Conservation (phyloP, 2,113 vertebrate species). For the Abramis brama region DNA sequence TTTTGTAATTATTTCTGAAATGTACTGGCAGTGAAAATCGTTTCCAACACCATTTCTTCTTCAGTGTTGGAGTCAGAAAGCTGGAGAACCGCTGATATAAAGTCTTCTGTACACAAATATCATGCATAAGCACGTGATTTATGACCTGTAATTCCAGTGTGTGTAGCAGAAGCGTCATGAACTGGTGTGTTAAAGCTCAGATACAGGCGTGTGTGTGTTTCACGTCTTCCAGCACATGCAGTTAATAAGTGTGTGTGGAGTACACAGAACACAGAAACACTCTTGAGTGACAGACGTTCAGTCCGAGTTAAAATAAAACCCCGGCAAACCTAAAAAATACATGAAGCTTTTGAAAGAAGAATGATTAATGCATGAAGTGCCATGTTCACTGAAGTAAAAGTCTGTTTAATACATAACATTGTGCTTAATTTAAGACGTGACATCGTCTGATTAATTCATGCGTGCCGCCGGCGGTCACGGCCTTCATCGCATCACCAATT, state of each 20-base stretch:
- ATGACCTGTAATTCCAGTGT: too few species aligned
- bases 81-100: too few species aligned
- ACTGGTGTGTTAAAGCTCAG: too few species aligned
- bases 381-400: slow-evolving; percentile 37
- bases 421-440: slow-evolving; percentile 32
- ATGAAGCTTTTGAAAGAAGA: slow-evolving; percentile 39
- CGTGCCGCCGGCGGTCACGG: background rate
- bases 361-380: slow-evolving; percentile 52
- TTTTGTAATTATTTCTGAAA: too few species aligned
- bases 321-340: slow-evolving; percentile 45
- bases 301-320: slow-evolving; percentile 24
- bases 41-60: too few species aligned
- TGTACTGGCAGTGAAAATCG: too few species aligned
- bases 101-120: too few species aligned
- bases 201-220: too few species aligned
- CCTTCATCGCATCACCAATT: slow-evolving; percentile 1
- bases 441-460: slow-evolving; percentile 40
- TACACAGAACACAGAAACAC: background rate
- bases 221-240: too few species aligned
- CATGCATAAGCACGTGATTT: too few species aligned
- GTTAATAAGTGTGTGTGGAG: background rate
- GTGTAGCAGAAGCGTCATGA: too few species aligned
- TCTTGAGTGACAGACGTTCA: background rate
- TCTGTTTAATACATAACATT: slow-evolving; percentile 37
- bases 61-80: too few species aligned